Conservation (phyloP, 2,797 vertebrate genomes). For the Bucorvus abyssinicus region DNA sequence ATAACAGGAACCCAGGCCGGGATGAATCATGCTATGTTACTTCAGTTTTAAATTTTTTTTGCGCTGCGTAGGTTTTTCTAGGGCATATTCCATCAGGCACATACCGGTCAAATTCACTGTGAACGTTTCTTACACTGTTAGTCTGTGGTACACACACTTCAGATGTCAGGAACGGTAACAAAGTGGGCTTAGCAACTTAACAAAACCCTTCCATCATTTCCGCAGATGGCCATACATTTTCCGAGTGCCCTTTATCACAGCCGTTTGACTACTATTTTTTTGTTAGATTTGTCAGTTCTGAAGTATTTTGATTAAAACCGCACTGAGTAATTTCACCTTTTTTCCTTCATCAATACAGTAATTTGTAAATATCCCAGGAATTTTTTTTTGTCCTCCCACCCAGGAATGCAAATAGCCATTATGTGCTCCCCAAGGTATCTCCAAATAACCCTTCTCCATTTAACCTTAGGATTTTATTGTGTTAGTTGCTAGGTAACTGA, state of each 20-base stretch:
- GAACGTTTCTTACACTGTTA: background rate
- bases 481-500: conserved; percentile 80
- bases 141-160: background rate
- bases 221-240: background rate
- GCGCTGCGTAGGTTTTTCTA: conserved; percentile 50
- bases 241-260: conserved; percentile 13
- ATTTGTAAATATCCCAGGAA: conserved; percentile 43
- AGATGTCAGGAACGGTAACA: background rate
- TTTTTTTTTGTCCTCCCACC: conserved; percentile 39
- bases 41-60: conserved; percentile 31
- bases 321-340: conserved; percentile 31
- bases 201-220: background rate
- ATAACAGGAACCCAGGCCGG: conserved; percentile 44
- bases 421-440: conserved; percentile 61
- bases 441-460: conserved; percentile 67
- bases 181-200: background rate
- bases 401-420: conserved; percentile 54
- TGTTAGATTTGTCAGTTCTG: background rate
- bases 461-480: conserved; percentile 72
- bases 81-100: conserved; percentile 52
- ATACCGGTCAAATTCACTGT: background rate
- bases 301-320: conserved; percentile 31
- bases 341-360: conserved; percentile 10
- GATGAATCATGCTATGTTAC: conserved; percentile 58
- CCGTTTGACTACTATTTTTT: conserved; percentile 1